Base-by-base conservation (phyloP, 2,888 invertebrate species). In the Eristalis pertinax region DNA sequence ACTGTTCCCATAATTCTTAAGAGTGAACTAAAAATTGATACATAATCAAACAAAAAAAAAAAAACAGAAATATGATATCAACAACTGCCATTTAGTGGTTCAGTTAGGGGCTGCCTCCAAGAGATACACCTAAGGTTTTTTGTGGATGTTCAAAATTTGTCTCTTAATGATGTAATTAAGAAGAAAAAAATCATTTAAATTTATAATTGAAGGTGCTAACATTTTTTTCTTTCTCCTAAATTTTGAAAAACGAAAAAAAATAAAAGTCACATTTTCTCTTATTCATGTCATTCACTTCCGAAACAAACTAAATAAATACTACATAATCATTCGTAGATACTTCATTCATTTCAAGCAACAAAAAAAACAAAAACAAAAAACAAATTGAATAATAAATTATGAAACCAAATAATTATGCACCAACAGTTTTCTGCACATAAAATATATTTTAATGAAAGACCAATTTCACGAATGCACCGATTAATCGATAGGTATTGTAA, bases 381-480 rank as follows among this genome's bases (percentile, higher is more conserved):
- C 58, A 32, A 65, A 24, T n/a, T 68, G 63, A 72, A 5, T 22
- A 13, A 26, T 24, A 26, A 70, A 78, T 24, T 67, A 73, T 38
- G 26, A n/a, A n/a, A n/a, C n/a, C n/a, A n/a, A n/a, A 22, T 22
- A 50, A 76, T 73, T 63, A 64, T 43, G 82, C 86, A 86, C 86
- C 76, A 80, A 83, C 50, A 79, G 67, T 79, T 79, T 50, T 84
- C 65, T 83, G 84, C 24, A 24, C 26, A 26, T 84, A 87, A n/a
- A 83, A 82, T 87, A 78, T 67, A 35, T 77, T 84, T 81, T 81
- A 84, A 84, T 77, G 79, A 88, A 84, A 88, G 88, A 88, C 88
- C 88, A 88, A 88, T 84, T 84, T 84, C 88, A 84, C 84, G 73
- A 88, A 62, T 84, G 88, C 88, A 88, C 88, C 84, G 87, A 79